Evolutionary conservation across 2,797 vertebrate genomes (phyloP).

Genomic region (Rhyacichthys aspro): DNA sequence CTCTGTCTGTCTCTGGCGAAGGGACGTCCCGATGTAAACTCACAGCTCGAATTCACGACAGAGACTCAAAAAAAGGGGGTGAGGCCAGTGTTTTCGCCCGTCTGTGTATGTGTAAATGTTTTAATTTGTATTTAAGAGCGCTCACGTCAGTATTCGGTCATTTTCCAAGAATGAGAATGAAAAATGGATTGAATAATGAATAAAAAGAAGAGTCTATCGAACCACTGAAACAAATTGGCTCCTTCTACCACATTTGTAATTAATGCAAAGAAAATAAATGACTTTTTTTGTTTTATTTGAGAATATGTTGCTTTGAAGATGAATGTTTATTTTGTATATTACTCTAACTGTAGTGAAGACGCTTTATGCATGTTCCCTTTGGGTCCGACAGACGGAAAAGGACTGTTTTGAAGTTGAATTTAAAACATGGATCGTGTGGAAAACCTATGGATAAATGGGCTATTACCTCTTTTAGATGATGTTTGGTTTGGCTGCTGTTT

Average conservation of each 20-base stretch:
- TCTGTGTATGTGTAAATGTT: constrained; percentile 48
- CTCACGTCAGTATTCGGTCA: constrained; percentile 38
- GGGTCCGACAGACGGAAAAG: constrained; percentile 4
- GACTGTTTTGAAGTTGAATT: background rate
- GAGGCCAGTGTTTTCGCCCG: constrained; percentile 16
- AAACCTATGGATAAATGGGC: background rate
- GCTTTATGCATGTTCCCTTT: constrained; percentile 63
- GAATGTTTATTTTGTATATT: constrained; percentile 43
- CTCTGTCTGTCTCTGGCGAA: constrained; percentile 30
- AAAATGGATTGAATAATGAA: constrained; percentile 27
- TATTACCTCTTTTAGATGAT: background rate
- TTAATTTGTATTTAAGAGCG: constrained; percentile 32
- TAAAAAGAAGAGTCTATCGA: constrained; percentile 31
- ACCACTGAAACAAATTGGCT: constrained; percentile 47
- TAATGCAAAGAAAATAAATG: constrained; percentile 32
- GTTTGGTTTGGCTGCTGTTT: too few relatives aligned
- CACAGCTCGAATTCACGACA: too few relatives aligned
- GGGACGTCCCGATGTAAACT: constrained; percentile 5
- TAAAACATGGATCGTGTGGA: constrained; percentile 5
- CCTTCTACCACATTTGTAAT: constrained; percentile 45
- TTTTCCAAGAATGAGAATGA: constrained; percentile 30
- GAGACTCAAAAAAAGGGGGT: constrained; percentile 8
- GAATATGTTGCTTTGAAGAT: constrained; percentile 20
- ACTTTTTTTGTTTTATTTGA: constrained; percentile 33
- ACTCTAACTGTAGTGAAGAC: constrained; percentile 47